Base-by-base conservation (phyloP, 2,888 invertebrate genomes). In the Sinodicranocentrus sp. region DNA sequence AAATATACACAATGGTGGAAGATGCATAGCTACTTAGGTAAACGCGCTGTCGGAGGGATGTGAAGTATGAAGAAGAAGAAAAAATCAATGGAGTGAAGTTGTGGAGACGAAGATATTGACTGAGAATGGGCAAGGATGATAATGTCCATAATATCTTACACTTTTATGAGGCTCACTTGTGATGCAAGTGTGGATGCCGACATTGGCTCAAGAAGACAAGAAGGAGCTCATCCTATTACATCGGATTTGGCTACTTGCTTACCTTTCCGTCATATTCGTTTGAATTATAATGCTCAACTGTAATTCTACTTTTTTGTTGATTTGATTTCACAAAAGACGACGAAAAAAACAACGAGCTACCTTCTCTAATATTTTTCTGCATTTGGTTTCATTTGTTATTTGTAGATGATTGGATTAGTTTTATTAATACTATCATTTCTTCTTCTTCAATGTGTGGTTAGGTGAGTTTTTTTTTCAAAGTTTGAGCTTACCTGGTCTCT, bases 401-500 rank as follows among this genome's bases (percentile, higher is more conserved):
- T 33, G 33, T 33, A 10, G 33, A 23, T 19, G 63, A 63, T 63
- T 63, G 63, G 23, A 63, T 63, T 17, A 63, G 33, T 63, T 63
- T 63, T 63, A 63, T 26, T 63, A 63, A 63, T 63, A 63, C 33
- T 63, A 10, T 17, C 2, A 59, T 59, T 23, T 13, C 25, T 61
- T 59, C 5, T 59, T 8, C 2, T 59, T 59, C 5, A 8, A n/a
- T 21, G 21, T 63, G 63, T 33, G 8, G 17, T 17, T 15, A 28
- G 23, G 33, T 33, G 5, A 13, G 26, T 28, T 63, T 26, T 52
- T n/a, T 52, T 52, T 52, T 5, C 54, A 52, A 52, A n/a, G n/a
- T n/a, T n/a, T n/a, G n/a, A n/a, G n/a, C n/a, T n/a, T 84, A 84
- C 82, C 84, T 79, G 84, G 75, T 75, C 84, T 84, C 84, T 84